Evolutionary conservation across 1,140 invertebrate genomes (phyloP).

Genomic region (Copidosoma floridanum): DNA sequence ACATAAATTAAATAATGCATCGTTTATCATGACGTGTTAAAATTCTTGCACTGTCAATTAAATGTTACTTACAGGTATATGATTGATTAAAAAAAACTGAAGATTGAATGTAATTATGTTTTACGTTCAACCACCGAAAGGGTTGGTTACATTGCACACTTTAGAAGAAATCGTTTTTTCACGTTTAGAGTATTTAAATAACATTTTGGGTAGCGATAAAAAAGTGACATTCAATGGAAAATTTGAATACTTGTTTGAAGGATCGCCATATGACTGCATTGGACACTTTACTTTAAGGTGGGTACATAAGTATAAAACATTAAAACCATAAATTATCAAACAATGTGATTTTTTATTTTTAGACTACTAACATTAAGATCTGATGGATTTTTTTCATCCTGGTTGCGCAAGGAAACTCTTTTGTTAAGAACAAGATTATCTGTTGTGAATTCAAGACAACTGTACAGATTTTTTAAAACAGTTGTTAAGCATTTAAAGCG

Average conservation of each 20-base stretch:
- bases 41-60: too few relatives aligned
- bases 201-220: conserved; percentile 33
- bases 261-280: conserved; percentile 58
- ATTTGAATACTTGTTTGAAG: conserved; percentile 61
- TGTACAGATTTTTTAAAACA: conserved; percentile 44
- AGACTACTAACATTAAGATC: conserved; percentile 45
- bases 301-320: conserved; percentile 26
- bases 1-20: too few relatives aligned
- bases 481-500: conserved; percentile 36
- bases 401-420: conserved; percentile 43
- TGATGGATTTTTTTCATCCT: conserved; percentile 39
- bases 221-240: conserved; percentile 42
- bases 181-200: conserved; percentile 47
- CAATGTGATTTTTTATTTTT: conserved; percentile 6
- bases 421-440: conserved; percentile 45
- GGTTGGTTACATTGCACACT: conserved; percentile 39
- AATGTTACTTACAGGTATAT: neutral
- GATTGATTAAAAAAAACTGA: neutral
- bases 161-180: conserved; percentile 47
- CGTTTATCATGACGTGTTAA: too few relatives aligned
- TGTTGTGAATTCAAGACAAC: conserved; percentile 38
- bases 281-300: conserved; percentile 62
- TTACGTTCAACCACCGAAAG: conserved; percentile 46
- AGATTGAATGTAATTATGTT: conserved; percentile 40
- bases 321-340: conserved; percentile 6